Percentiles rank a stretch among this genome's conserved stretches.
Evolutionary conservation across 2,797 vertebrate species (phyloP).

Genomic region (Chiloscyllium punctatum): DNA sequence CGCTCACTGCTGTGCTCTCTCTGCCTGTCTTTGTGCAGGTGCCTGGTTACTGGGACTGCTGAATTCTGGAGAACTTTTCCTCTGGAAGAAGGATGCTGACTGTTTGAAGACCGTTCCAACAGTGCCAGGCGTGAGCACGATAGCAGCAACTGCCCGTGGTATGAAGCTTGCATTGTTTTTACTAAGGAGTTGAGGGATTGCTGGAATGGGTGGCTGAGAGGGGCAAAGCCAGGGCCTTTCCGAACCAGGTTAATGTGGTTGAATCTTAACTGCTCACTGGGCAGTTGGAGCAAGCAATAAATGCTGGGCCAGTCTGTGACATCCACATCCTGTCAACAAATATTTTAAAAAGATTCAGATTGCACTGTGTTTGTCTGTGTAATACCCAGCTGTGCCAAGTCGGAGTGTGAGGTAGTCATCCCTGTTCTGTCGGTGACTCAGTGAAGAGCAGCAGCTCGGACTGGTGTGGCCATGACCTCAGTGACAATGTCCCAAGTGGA

Average conservation of each 20-base stretch:
- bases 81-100: slow-evolving; percentile 89
- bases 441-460: not conserved
- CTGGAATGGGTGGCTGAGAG: not conserved
- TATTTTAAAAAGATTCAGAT: too few relatives aligned
- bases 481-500: not conserved
- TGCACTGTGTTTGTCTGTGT: too few relatives aligned
- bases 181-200: not conserved
- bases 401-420: not conserved
- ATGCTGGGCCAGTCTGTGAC: too few relatives aligned
- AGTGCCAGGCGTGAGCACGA: slow-evolving; percentile 58
- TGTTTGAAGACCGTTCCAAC: slow-evolving; percentile 66
- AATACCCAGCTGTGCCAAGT: too few relatives aligned
- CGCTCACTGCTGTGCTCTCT: not conserved
- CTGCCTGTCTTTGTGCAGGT: slow-evolving; percentile 55
- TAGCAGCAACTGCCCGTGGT: slow-evolving; percentile 63
- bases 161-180: slow-evolving; percentile 35
- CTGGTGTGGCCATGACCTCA: not conserved
- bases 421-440: not conserved
- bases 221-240: not conserved
- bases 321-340: too few relatives aligned
- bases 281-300: too few relatives aligned
- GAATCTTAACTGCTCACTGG: too few relatives aligned
- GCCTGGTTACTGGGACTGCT: slow-evolving; percentile 80
- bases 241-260: too few relatives aligned
- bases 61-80: slow-evolving; percentile 78